A percentile compares a stretch with the other conserved stretches of the same genome.
Conservation (phyloP, 2,113 vertebrate genomes). For the Argyrosomus japonicus region DNA sequence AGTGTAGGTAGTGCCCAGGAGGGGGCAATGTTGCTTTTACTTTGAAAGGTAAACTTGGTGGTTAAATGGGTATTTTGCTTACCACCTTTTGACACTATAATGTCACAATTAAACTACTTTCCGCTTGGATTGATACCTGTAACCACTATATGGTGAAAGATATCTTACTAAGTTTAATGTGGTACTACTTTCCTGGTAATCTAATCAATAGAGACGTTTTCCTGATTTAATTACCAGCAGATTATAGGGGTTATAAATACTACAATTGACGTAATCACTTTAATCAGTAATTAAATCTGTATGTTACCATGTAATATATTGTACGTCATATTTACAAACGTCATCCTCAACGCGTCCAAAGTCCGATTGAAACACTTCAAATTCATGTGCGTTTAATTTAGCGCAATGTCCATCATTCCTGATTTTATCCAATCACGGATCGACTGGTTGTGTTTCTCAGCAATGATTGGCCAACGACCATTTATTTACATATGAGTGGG, state of each 20-base stretch:
- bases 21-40: constrained; percentile 39
- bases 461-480: constrained; percentile 3
- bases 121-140: background rate
- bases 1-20: constrained; percentile 15
- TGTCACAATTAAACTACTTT: background rate
- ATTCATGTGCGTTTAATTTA: background rate
- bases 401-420: background rate
- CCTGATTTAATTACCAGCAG: background rate
- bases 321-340: background rate
- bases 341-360: background rate
- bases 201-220: background rate
- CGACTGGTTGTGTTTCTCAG: background rate
- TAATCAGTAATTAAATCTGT: background rate
- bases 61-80: background rate
- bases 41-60: background rate
- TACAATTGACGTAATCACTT: background rate
- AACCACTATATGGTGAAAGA: background rate
- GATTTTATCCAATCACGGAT: constrained; percentile 12
- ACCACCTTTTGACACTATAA: background rate
- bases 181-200: background rate
- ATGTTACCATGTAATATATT: background rate
- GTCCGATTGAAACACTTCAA: background rate
- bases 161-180: background rate
- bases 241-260: too few relatives aligned
- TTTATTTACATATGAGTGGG: constrained; percentile 43